Evolutionary conservation across 2,888 invertebrate genomes (phyloP).

Genomic region (Andrena minutula): DNA sequence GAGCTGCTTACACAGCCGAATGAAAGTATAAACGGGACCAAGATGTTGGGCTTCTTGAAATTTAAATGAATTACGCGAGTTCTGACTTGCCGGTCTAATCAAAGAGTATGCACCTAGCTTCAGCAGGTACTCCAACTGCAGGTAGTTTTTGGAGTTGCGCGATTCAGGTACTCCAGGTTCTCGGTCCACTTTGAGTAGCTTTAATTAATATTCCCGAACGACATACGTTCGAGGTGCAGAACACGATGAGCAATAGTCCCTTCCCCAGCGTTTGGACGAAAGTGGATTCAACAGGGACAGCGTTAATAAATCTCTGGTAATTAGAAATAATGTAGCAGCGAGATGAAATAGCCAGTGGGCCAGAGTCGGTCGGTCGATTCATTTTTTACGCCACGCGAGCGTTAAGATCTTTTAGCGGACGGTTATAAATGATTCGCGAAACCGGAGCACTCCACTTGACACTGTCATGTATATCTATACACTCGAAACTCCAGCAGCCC

Average conservation of each 20-base stretch:
- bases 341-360: constrained; percentile 69
- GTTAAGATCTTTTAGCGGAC: constrained; percentile 72
- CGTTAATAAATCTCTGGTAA: constrained; percentile 77
- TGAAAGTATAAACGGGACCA: constrained; percentile 28
- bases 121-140: not conserved
- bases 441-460: constrained; percentile 60
- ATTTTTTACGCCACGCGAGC: constrained; percentile 74
- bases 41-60: constrained; percentile 13
- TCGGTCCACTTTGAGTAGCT: not conserved
- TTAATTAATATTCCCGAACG: not conserved
- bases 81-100: constrained; percentile 9
- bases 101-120: not conserved
- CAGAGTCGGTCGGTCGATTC: constrained; percentile 68
- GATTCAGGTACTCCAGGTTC: not conserved
- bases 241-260: not conserved
- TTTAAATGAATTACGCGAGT: constrained; percentile 20
- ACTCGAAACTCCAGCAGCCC: constrained; percentile 43
- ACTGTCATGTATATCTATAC: constrained; percentile 54
- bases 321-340: constrained; percentile 74
- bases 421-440: constrained; percentile 73
- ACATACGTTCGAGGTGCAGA: constrained; percentile 11
- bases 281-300: constrained; percentile 61
- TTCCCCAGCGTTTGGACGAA: constrained; percentile 1
- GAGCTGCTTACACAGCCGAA: not conserved
- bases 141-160: not conserved